phyloP scores from a whole-genome alignment of 2,113 vertebrate genomes.

The Dolichotis patagonum region DNA sequence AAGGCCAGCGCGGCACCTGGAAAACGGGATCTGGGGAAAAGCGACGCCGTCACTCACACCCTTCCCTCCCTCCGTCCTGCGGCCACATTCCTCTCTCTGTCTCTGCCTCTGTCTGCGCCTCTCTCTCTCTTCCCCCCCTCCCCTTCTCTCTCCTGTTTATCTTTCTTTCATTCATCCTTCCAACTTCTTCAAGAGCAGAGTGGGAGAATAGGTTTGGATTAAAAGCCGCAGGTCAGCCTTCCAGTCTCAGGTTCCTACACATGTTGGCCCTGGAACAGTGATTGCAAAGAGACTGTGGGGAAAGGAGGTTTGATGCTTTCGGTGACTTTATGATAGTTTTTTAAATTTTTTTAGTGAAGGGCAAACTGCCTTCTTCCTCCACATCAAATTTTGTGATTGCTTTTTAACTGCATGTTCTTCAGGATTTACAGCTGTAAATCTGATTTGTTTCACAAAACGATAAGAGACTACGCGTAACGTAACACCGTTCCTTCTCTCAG shows the following conservation, averaged over 20 bases:
- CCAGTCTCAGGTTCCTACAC: not conserved
- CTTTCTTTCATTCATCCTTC: not conserved
- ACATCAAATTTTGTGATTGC: not conserved
- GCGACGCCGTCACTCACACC: accelerated
- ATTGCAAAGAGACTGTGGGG: not conserved
- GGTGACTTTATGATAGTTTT: not conserved
- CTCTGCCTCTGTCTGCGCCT: too few species aligned
- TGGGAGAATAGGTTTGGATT: not conserved
- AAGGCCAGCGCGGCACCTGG: accelerated
- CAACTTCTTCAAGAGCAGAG: not conserved
- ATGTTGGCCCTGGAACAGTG: not conserved
- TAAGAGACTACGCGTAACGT: not conserved
- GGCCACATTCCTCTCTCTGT: not conserved
- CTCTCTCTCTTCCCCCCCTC: not conserved
- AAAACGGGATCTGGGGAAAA: accelerated
- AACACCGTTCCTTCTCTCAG: not conserved
- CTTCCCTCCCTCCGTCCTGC: accelerated
- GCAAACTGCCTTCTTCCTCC: not conserved
- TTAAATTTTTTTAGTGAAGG: not conserved
- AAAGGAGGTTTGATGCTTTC: not conserved
- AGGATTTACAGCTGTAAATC: not conserved
- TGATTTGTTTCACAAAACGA: not conserved
- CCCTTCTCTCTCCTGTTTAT: too few species aligned
- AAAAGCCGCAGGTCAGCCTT: not conserved
- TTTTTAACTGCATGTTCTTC: not conserved